Evolutionary conservation across 2,797 vertebrate species (phyloP).

Genomic region (Ceyx erithaca): DNA sequence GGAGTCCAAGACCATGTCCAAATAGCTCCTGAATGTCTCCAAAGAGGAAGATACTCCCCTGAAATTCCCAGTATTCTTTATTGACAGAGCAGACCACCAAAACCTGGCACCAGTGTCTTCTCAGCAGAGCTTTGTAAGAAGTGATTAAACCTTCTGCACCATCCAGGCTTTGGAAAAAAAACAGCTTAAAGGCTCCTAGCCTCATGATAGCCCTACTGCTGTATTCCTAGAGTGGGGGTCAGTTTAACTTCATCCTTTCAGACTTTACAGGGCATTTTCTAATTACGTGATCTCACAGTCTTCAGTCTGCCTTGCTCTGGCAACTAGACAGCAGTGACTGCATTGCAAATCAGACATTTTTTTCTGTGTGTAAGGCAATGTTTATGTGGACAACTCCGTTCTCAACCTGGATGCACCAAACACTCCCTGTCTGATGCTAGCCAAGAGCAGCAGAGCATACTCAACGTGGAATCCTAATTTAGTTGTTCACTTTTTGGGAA

Average conservation of each 20-base stretch:
- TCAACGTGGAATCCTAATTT: neutral
- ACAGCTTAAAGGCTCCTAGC: neutral
- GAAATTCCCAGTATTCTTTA: neutral
- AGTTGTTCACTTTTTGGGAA: neutral
- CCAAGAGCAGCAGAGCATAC: neutral
- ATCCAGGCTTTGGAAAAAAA: neutral
- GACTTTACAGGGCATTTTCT: neutral
- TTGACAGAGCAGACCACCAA: neutral
- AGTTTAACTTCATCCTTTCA: neutral
- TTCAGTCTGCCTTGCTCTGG: neutral
- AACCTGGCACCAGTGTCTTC: neutral
- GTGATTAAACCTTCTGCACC: neutral
- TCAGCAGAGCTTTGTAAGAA: neutral
- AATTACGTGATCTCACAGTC: neutral
- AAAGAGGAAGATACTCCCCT: neutral
- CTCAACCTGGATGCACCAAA: neutral
- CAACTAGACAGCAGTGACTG: neutral
- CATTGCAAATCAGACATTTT: neutral
- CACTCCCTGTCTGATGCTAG: neutral
- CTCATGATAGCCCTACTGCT: neutral
- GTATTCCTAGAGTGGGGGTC: neutral
- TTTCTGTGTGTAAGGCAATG: neutral
- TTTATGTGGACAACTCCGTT: neutral
- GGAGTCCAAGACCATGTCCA: neutral
- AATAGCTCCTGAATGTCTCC: neutral